Evolutionary conservation across 2,113 vertebrate genomes (phyloP), one percentile per base, ranked within the genome.

Genomic region (Clarias macrocephalus): DNA sequence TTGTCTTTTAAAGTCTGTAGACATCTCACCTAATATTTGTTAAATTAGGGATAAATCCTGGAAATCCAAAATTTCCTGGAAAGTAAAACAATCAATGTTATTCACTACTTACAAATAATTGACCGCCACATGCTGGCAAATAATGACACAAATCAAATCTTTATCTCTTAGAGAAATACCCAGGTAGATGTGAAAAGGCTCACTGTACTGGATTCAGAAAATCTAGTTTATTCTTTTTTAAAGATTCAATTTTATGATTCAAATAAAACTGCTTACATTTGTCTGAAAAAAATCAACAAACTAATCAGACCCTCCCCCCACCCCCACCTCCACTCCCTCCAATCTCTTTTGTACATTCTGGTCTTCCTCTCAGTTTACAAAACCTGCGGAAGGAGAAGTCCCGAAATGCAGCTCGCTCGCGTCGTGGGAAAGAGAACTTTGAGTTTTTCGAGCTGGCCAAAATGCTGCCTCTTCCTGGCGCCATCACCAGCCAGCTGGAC

Each of bases 371-470:
- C 92, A 97, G 97, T 92, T 93, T 97, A 84, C 97, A 97, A 94
- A 97, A 97, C 84, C 93, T 97, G 89, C 95, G 97, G 80, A 98
- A 98, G 92, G 97, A 98, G 92, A 98, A 98, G 91, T 97, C 97
- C 75, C 96, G 97, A 10, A 97, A 97, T 91, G 97, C 97, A 0
- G 97, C 97, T n/a, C 97, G 97, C 77, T 97, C 96, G 1, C 94
- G 97, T 8, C 95, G 97, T 23, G 97, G 97, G 25, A 98, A 98
- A 90, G 97, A 98, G 91, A 98, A 98, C 90, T 97, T 97, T 15
- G 97, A 98, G 95, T 98, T 98, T 92, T 97, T 97, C 11, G 97
- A 98, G 92, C 91, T 98, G 94, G 96, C 97, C 75, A 97, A 97
- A 93, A 96, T 97, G 94, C 91, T 98, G 85, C 97, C 97, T 1